Conservation (phyloP, 2,797 vertebrate genomes). For the Serranus cabrilla region DNA sequence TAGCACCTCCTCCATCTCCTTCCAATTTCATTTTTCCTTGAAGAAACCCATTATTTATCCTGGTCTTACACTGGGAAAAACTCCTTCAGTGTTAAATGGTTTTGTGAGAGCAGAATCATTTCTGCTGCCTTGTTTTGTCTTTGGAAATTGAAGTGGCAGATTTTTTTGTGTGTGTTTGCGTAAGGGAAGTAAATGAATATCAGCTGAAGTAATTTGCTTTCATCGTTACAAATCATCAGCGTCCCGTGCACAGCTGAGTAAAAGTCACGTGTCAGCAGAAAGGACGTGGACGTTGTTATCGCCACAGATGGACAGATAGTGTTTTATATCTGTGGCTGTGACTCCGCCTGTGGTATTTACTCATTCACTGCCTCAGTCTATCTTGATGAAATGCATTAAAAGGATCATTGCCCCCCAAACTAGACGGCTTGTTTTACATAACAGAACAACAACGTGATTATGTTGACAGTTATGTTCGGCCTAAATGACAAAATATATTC, state of each 20-base stretch:
- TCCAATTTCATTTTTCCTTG: slow-evolving; percentile 29
- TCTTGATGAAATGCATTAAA: slow-evolving; percentile 25
- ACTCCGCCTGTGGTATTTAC: slow-evolving; percentile 7
- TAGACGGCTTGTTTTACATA: slow-evolving; percentile 25
- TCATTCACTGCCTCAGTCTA: not conserved
- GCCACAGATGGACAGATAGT: too few species aligned
- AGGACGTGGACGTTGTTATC: not conserved
- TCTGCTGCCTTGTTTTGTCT: slow-evolving; percentile 27
- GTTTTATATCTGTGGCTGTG: not conserved
- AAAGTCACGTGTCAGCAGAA: slow-evolving; percentile 12
- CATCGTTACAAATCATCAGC: slow-evolving; percentile 17
- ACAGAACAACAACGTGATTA: slow-evolving; percentile 17
- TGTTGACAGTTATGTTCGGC: slow-evolving; percentile 27
- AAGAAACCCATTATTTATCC: slow-evolving; percentile 20
- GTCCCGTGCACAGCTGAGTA: not conserved
- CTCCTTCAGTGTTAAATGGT: slow-evolving; percentile 18
- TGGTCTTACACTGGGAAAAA: too few species aligned
- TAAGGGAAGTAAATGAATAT: slow-evolving; percentile 18
- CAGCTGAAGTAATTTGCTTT: slow-evolving; percentile 21
- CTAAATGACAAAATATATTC: slow-evolving; percentile 17
- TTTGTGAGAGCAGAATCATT: slow-evolving; percentile 8
- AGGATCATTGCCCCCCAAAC: not conserved
- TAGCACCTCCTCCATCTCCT: slow-evolving; percentile 8
- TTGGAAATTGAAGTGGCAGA: slow-evolving; percentile 24
- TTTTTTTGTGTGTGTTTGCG: slow-evolving; percentile 25